Evolutionary conservation across 92 coral and sea anemone species (phyloP), one percentile per base, ranked within the genome.

Genomic region (Porites evermanni): DNA sequence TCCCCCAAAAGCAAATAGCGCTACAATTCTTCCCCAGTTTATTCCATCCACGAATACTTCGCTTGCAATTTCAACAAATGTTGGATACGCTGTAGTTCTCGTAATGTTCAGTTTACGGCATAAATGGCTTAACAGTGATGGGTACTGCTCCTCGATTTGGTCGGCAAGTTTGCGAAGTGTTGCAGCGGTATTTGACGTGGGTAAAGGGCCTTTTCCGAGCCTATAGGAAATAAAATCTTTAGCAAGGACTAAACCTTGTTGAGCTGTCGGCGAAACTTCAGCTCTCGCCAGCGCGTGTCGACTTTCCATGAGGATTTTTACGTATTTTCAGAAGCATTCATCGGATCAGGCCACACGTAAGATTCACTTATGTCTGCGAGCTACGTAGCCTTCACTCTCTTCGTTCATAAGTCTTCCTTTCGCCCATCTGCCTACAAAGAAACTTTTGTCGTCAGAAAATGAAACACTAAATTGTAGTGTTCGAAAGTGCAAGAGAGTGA

Each of bases 21-120:
- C 99, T 18, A 91, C 99, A 50, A 97, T 97, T 60, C 99, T 93
- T 53, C 99, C 99, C 99, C 99, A 97, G 88, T 97, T 97, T n/a
- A 93, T 58, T 47, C 98, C 99, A 90, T 97, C 99, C 9, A 93
- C 94, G 79, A 95, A 97, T n/a, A 97, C 98, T 80, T 97, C 98
- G 26, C 94, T 90, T 24, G 99, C 99, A 75, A 97, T 95, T 88
- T 97, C 98, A 60, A 86, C 91, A 88, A 97, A 97, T 11, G 99
- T 95, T 44, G 91, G 80, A 77, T 97, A 97, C 7, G 94, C 99
- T 29, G 99, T 97, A 71, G 87, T 93, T 64, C 94, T 91, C 47
- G 98, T 89, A 61, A 97, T 84, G 84, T 92, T 93, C 66, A 95
- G 79, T 89, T 97, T 97, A 72, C 86, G 90, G 86, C 99, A 97